Percentiles rank a stretch among this genome's conserved stretches.
phyloP scores from a whole-genome alignment of 2,797 vertebrate genomes.

The Eospalax fontanierii region DNA sequence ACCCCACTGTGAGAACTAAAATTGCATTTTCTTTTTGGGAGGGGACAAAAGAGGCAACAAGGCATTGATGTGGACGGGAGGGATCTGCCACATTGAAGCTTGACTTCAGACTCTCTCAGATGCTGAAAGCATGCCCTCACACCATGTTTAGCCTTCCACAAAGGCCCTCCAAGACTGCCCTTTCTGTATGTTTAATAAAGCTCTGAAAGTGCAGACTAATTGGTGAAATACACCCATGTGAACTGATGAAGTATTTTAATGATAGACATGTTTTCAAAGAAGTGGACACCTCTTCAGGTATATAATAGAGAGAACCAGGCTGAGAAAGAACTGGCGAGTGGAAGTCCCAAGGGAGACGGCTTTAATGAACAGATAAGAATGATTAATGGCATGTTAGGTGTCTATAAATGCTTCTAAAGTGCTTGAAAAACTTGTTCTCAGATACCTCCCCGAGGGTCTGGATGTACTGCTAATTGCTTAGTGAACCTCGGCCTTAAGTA shows the following conservation, averaged over 20 bases:
- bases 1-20: neutral
- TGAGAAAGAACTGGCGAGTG: constrained; percentile 34
- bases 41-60: neutral
- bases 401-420: constrained; percentile 76
- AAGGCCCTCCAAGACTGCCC: neutral
- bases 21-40: neutral
- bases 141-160: neutral
- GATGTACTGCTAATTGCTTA: constrained; percentile 68
- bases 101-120: neutral
- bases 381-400: constrained; percentile 79
- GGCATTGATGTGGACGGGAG: neutral
- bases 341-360: constrained; percentile 57
- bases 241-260: constrained; percentile 75
- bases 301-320: constrained; percentile 47
- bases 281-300: constrained; percentile 53
- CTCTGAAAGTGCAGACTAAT: constrained; percentile 35
- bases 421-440: constrained; percentile 70
- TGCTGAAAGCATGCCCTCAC: neutral
- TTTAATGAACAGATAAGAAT: constrained; percentile 84
- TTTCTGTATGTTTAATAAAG: constrained; percentile 58
- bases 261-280: constrained; percentile 71
- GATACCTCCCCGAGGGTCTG: constrained; percentile 65
- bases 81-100: neutral
- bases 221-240: constrained; percentile 23
- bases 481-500: constrained; percentile 63